Percentiles rank a stretch among this genome's conserved stretches.
Conservation (phyloP, 2,113 vertebrate genomes). For the Zootoca vivipara region DNA sequence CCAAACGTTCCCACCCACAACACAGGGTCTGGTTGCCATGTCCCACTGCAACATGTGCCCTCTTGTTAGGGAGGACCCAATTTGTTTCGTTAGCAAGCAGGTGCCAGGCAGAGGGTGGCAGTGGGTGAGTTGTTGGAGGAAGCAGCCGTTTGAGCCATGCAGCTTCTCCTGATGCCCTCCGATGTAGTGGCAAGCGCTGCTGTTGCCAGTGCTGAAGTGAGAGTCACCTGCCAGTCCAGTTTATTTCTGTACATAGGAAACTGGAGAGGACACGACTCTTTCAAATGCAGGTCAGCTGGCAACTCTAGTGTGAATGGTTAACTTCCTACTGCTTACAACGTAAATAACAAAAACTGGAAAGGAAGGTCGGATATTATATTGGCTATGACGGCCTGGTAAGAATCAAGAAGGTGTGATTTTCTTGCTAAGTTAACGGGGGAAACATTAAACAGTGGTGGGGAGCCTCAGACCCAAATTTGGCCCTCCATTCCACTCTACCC, state of each 20-base stretch:
- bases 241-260: not conserved
- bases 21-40: too few relatives aligned
- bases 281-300: not conserved
- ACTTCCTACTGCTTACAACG: not conserved
- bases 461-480: too few relatives aligned
- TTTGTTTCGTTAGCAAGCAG: not conserved
- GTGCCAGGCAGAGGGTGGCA: not conserved
- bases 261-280: not conserved
- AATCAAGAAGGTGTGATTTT: not conserved
- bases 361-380: not conserved
- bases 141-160: too few relatives aligned
- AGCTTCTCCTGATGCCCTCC: not conserved
- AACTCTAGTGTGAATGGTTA: not conserved
- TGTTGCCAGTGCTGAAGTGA: not conserved
- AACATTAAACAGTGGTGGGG: not conserved
- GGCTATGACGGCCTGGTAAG: not conserved
- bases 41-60: too few relatives aligned
- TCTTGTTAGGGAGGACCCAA: too few relatives aligned
- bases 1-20: too few relatives aligned
- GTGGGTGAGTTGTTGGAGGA: too few relatives aligned
- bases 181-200: not conserved
- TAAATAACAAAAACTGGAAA: too few relatives aligned
- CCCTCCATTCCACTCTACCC: too few relatives aligned
- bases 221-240: not conserved
- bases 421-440: not conserved